Evolutionary conservation across 2,888 invertebrate species (phyloP).

Genomic region (Suillia variegata): DNA sequence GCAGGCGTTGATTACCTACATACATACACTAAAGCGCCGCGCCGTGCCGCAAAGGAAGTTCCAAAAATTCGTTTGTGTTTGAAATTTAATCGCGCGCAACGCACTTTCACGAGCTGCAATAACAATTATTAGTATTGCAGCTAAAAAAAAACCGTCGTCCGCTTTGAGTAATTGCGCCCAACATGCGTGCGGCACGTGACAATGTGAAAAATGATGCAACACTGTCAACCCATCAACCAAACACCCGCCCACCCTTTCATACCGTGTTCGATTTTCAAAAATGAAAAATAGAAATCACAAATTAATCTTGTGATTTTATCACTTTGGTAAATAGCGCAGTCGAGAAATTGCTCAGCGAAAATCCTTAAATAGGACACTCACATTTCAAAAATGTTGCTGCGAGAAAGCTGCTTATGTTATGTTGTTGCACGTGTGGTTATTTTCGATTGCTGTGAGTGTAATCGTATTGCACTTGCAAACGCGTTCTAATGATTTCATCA

Average conservation of each 20-base stretch:
- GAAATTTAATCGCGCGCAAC: slow-evolving; percentile 1
- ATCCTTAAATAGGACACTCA: background rate
- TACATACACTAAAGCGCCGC: background rate
- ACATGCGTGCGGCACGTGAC: background rate
- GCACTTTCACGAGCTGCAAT: slow-evolving; percentile 1
- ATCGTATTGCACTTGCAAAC: background rate
- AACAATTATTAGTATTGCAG: background rate
- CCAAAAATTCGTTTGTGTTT: background rate
- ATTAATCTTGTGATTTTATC: slow-evolving; percentile 50
- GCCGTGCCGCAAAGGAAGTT: background rate
- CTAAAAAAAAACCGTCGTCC: background rate
- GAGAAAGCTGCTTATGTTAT: background rate
- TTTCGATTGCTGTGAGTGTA: too few species aligned
- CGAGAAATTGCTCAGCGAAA: background rate
- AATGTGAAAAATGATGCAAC: background rate
- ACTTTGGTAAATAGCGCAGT: slow-evolving; percentile 44
- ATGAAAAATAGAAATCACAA: slow-evolving; percentile 41
- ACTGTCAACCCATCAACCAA: background rate
- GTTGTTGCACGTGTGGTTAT: background rate
- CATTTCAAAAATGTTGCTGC: background rate
- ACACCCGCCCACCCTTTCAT: background rate
- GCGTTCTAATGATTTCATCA: background rate
- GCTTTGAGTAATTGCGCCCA: background rate
- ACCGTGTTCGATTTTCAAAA: background rate
- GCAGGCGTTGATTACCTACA: background rate